Conservation (phyloP, 2,888 invertebrate species). For the Hipparchia semele region DNA sequence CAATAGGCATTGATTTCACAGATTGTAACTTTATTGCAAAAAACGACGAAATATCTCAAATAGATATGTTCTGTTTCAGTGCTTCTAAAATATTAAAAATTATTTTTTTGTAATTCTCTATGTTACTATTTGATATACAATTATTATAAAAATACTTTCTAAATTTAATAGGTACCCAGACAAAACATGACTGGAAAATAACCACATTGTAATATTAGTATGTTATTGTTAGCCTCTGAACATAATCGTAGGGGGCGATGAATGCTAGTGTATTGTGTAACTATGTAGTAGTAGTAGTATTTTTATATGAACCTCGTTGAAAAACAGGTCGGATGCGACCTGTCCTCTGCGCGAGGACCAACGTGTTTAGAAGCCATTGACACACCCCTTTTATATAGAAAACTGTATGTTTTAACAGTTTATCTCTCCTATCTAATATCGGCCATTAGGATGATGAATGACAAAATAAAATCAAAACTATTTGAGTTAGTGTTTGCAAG, state of each 20-base stretch:
- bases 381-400: slow-evolving; percentile 11
- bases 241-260: slow-evolving; percentile 52
- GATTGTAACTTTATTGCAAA: too few species aligned
- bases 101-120: too few species aligned
- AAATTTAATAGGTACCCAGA: not conserved
- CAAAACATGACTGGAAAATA: not conserved
- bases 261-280: slow-evolving; percentile 60
- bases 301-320: slow-evolving; percentile 54
- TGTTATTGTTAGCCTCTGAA: slow-evolving; percentile 9
- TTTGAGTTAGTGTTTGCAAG: too few species aligned
- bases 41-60: not conserved
- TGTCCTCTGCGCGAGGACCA: slow-evolving; percentile 43
- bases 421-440: not conserved
- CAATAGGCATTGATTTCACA: too few species aligned
- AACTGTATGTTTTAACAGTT: not conserved
- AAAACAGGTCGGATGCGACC: slow-evolving; percentile 32
- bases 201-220: not conserved
- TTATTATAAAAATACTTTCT: not conserved
- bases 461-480: too few species aligned
- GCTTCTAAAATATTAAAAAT: too few species aligned
- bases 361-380: slow-evolving; percentile 43
- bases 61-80: not conserved
- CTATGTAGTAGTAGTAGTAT: slow-evolving; percentile 63
- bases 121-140: not conserved
- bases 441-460: not conserved